phyloP scores from a whole-genome alignment of 2,113 vertebrate species.

The Clarias magur region DNA sequence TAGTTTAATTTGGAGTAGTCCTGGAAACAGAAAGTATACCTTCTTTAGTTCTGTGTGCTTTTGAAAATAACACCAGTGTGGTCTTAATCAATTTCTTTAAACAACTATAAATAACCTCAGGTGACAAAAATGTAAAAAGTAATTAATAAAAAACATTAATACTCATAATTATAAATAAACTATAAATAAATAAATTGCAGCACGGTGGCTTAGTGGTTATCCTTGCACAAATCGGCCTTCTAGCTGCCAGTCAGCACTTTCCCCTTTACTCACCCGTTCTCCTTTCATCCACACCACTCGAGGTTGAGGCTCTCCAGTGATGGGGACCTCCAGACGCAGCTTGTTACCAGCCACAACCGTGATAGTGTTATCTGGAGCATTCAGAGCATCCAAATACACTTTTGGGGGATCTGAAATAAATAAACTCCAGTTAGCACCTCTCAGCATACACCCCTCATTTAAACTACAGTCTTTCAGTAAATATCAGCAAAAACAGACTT shows the following conservation, averaged over 20 bases:
- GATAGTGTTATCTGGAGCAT: slow-evolving; percentile 85
- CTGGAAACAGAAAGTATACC: no score
- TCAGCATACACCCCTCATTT: background rate
- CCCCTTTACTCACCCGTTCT: slow-evolving; percentile 80
- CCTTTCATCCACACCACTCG: slow-evolving; percentile 92
- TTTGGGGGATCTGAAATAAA: slow-evolving; percentile 85
- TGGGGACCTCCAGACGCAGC: slow-evolving; percentile 91
- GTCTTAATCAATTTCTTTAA: background rate
- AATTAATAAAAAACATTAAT: no score
- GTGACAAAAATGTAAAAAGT: no score
- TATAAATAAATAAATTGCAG: no score
- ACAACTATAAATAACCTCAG: background rate
- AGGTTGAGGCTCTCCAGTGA: slow-evolving; percentile 89
- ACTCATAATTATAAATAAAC: no score
- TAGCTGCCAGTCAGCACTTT: background rate
- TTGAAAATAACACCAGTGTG: background rate
- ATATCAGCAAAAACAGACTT: background rate
- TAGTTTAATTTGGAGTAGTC: background rate
- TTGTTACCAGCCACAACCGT: slow-evolving; percentile 93
- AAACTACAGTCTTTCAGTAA: background rate
- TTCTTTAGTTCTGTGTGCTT: background rate
- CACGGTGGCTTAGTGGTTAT: no score
- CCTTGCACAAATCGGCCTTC: background rate
- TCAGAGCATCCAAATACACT: slow-evolving; percentile 87
- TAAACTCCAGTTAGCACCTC: background rate